Conservation (phyloP, 2,113 vertebrate species). For the Melospiza georgiana region DNA sequence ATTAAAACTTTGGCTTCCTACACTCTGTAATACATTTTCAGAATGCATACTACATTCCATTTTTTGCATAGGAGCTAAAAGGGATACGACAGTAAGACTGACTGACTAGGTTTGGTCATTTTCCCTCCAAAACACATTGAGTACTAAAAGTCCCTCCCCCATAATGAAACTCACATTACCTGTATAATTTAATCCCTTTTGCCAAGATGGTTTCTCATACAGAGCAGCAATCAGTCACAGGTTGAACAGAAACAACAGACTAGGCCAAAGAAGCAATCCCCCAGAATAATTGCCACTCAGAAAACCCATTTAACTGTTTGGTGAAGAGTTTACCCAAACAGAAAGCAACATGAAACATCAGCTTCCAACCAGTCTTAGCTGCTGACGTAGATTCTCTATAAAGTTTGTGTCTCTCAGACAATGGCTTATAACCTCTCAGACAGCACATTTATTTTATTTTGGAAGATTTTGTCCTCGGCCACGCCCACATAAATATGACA, state of each 20-base stretch:
- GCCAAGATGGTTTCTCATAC: not conserved
- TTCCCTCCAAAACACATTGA: not conserved
- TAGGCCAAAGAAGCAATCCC: not conserved
- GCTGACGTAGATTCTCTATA: not conserved
- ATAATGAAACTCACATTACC: not conserved
- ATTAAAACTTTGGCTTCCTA: slow-evolving; percentile 29
- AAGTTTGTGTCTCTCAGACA: not conserved
- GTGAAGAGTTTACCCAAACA: not conserved
- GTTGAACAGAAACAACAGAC: not conserved
- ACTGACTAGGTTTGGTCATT: not conserved
- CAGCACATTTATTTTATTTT: not conserved
- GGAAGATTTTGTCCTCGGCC: not conserved
- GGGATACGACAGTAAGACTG: not conserved
- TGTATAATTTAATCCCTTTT: not conserved
- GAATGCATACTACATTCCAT: not conserved
- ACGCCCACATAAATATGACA: not conserved
- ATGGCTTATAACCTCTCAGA: not conserved
- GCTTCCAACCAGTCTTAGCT: not conserved
- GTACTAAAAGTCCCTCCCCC: not conserved
- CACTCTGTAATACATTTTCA: not conserved
- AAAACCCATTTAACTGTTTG: not conserved
- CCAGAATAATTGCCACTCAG: not conserved
- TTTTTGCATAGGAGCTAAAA: not conserved
- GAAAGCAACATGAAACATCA: not conserved
- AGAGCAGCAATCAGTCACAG: not conserved